A percentile compares a stretch with the other conserved stretches of the same genome.
Conservation (phyloP, 2,113 vertebrate species). For the Mirounga angustirostris region DNA sequence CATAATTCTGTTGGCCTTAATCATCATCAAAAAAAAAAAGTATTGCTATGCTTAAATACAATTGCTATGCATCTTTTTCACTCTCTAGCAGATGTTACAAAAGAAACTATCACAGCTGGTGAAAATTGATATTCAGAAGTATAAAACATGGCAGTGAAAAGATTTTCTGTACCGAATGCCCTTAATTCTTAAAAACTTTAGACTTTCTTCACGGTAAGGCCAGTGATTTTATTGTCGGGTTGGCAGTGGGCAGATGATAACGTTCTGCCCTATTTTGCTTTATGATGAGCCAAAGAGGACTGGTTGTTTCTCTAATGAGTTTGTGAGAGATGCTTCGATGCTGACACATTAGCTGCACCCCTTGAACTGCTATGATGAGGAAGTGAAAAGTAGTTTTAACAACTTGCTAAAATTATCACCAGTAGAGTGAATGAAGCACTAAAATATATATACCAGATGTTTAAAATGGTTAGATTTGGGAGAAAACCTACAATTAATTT, state of each 20-base stretch:
- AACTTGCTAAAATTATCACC: slow-evolving; percentile 57
- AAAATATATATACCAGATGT: slow-evolving; percentile 72
- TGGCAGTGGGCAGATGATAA: slow-evolving; percentile 63
- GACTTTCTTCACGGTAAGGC: slow-evolving; percentile 32
- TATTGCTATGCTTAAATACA: slow-evolving; percentile 48
- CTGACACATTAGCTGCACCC: slow-evolving; percentile 52
- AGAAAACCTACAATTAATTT: slow-evolving; percentile 78
- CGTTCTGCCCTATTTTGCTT: slow-evolving; percentile 68
- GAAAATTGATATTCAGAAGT: slow-evolving; percentile 77
- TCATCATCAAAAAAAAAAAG: slow-evolving; percentile 50
- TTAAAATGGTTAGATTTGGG: slow-evolving; percentile 70
- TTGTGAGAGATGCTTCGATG: slow-evolving; percentile 53
- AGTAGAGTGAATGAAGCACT: slow-evolving; percentile 61
- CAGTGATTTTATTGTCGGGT: slow-evolving; percentile 49
- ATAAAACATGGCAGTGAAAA: slow-evolving; percentile 75
- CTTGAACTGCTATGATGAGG: background rate
- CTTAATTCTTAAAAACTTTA: slow-evolving; percentile 67
- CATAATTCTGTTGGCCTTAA: slow-evolving; percentile 66
- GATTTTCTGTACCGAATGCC: slow-evolving; percentile 71
- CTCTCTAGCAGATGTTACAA: slow-evolving; percentile 82
- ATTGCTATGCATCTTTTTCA: background rate
- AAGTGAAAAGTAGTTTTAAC: slow-evolving; percentile 67
- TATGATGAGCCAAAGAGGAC: slow-evolving; percentile 55
- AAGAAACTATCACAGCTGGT: slow-evolving; percentile 72
- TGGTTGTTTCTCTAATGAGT: slow-evolving; percentile 64